Evolutionary conservation across 2,797 vertebrate species (phyloP), one percentile per base, ranked within the genome.

Genomic region (Lerista edwardsae): DNA sequence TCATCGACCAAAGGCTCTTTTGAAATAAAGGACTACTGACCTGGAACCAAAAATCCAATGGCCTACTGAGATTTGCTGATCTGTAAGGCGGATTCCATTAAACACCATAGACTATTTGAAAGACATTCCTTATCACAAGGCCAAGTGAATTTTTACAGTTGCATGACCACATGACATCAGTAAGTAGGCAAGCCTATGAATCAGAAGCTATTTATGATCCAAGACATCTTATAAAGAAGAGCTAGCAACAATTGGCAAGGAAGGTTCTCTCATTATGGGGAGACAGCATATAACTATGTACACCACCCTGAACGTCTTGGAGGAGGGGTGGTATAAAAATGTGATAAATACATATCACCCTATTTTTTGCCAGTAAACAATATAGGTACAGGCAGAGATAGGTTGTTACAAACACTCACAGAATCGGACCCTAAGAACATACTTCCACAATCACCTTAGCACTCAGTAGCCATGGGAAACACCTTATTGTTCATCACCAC

Each of bases 11-110:
- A 3, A 25, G 10, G 25, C 59, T 47, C 39, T 83, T 51, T 71
- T 69, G 2, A 36, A 79, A 72, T 61, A 71, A 80, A 82, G 14
- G 51, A 34, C 9, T 71, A 2, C 36, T 75, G 72, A 85, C 21
- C 29, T 79, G 73, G 86, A 91, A 90, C 6, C 4, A 78, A 75
- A n/a, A 12, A 6, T 72, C 4, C 61, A 79, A 15, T 55, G 3
- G 71, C 51, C 9, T 0, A 1, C 19, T 59, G 55, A 86, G 84
- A 65, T 68, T 14, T 0, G 17, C 3, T 2, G 1, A 21, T 34
- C 1, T 0, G 0, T 1, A 5, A 51, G 0, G 7, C 27, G 51
- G 84, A 86, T 64, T 87, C 61, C 84, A 71, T 15, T 71, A 79
- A 86, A 75, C 59, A 75, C 29, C 84, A 17, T 36, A 23, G 7